Percentiles rank a stretch among this genome's conserved stretches.
phyloP scores from a whole-genome alignment of 2,113 vertebrate genomes.

The Poeciliopsis turrubarensis region DNA sequence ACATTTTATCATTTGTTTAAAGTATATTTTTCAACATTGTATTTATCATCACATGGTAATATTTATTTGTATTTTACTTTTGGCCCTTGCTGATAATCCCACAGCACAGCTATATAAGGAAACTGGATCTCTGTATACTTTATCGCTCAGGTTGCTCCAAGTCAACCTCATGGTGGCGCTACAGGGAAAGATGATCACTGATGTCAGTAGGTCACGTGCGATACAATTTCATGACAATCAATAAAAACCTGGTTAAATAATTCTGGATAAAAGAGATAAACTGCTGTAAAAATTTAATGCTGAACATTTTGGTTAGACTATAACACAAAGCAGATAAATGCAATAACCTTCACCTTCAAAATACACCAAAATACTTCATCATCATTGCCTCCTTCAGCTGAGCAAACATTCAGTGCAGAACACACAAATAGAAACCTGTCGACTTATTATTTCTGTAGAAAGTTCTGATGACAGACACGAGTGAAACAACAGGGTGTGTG shows the following conservation, averaged over 20 bases:
- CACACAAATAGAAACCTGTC: not conserved
- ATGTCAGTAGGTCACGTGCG: not conserved
- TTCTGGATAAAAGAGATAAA: not conserved
- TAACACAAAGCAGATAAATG: not conserved
- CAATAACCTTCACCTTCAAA: not conserved
- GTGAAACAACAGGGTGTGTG: constrained; percentile 31
- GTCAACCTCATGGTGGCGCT: not conserved
- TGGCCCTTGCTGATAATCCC: too few relatives aligned
- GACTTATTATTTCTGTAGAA: constrained; percentile 21
- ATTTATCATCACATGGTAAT: too few relatives aligned
- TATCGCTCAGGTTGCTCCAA: not conserved
- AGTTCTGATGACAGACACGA: constrained; percentile 18
- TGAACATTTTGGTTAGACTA: not conserved
- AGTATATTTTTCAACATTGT: too few relatives aligned
- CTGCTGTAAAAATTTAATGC: not conserved
- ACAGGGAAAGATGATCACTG: not conserved
- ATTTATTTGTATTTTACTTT: too few relatives aligned
- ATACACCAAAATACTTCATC: not conserved
- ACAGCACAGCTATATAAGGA: not conserved
- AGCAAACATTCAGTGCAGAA: constrained; percentile 18
- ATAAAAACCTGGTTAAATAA: not conserved
- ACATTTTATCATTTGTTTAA: too few relatives aligned
- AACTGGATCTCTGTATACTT: not conserved
- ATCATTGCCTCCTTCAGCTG: constrained; percentile 25
- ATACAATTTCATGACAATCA: not conserved